A percentile compares a stretch with the other conserved stretches of the same genome.
Conservation (phyloP, 2,888 invertebrate species). For the Balanococcus diminutus region DNA sequence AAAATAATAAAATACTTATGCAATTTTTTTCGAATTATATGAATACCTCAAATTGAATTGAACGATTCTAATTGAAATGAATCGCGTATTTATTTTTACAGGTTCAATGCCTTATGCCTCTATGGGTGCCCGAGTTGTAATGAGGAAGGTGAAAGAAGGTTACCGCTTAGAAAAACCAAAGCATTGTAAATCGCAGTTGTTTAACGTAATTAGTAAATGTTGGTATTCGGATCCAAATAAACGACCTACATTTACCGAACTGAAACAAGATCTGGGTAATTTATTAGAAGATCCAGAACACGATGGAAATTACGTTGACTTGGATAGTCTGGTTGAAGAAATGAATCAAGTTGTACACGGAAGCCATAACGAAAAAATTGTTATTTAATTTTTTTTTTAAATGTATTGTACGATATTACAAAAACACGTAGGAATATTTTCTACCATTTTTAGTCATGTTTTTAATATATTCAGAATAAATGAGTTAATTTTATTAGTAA, state of each 20-base stretch:
- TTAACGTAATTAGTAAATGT: slow-evolving; percentile 69
- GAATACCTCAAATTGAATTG: not conserved
- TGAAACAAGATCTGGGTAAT: slow-evolving; percentile 67
- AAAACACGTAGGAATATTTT: slow-evolving; percentile 43
- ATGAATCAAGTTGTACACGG: slow-evolving; percentile 48
- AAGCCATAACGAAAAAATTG: slow-evolving; percentile 54
- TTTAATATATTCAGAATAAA: slow-evolving; percentile 32
- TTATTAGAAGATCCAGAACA: slow-evolving; percentile 69
- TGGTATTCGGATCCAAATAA: slow-evolving; percentile 74
- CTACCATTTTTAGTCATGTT: slow-evolving; percentile 44
- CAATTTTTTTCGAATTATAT: no score
- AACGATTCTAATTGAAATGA: not conserved
- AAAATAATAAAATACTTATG: no score
- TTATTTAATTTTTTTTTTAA: slow-evolving; percentile 40
- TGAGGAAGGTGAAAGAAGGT: slow-evolving; percentile 78
- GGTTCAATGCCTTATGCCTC: slow-evolving; percentile 87
- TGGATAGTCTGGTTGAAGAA: slow-evolving; percentile 68
- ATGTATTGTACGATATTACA: slow-evolving; percentile 12
- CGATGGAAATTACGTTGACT: slow-evolving; percentile 72
- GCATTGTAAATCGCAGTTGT: slow-evolving; percentile 76
- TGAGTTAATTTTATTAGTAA: not conserved
- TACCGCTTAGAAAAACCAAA: slow-evolving; percentile 78
- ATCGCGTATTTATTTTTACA: slow-evolving; percentile 60
- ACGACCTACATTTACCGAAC: slow-evolving; percentile 74
- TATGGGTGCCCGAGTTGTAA: slow-evolving; percentile 82